These are phyloP conservation scores for Tetranychus piercei DNA, from an alignment of 2,888 invertebrate species.

Conservation along the genomic window DNA sequence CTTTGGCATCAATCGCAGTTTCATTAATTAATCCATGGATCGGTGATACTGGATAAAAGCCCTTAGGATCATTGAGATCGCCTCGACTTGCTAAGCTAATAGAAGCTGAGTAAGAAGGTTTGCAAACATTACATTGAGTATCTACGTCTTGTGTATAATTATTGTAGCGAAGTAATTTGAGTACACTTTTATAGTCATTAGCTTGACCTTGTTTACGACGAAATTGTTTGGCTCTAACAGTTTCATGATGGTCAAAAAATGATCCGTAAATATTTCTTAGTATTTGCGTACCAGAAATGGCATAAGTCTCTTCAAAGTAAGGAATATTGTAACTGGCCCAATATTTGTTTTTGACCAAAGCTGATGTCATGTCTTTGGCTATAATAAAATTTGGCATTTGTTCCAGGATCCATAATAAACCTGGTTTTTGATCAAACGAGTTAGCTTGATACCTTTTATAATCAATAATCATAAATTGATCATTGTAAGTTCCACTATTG, in stretches of 20 bases:
- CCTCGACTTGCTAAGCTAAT: conserved; percentile 17
- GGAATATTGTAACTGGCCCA: conserved; percentile 34
- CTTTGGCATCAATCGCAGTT: conserved; percentile 22
- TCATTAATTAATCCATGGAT: background rate
- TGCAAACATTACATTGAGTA: conserved; percentile 18
- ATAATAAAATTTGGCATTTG: conserved; percentile 32
- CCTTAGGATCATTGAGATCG: conserved; percentile 22
- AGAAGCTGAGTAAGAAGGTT: conserved; percentile 16
- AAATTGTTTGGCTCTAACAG: conserved; percentile 34
- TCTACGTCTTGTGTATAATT: conserved; percentile 25
- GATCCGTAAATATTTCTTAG: conserved; percentile 29
- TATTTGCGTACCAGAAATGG: conserved; percentile 32
- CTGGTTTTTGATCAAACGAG: conserved; percentile 23
- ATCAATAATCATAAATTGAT: conserved; percentile 34
- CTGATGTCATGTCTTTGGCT: conserved; percentile 27
- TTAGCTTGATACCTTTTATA: conserved; percentile 29
- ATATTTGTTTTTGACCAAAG: conserved; percentile 29
- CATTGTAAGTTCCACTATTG: conserved; percentile 34
- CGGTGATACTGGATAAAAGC: conserved; percentile 15
- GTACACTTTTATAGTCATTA: conserved; percentile 29
- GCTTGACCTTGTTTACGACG: conserved; percentile 31
- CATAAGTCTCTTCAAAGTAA: conserved; percentile 32
- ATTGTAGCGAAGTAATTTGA: conserved; percentile 32
- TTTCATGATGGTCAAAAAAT: conserved; percentile 31
- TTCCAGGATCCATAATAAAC: conserved; percentile 32